Evolutionary conservation across 2,113 vertebrate genomes (phyloP).

Genomic region (Gymnogyps californianus): DNA sequence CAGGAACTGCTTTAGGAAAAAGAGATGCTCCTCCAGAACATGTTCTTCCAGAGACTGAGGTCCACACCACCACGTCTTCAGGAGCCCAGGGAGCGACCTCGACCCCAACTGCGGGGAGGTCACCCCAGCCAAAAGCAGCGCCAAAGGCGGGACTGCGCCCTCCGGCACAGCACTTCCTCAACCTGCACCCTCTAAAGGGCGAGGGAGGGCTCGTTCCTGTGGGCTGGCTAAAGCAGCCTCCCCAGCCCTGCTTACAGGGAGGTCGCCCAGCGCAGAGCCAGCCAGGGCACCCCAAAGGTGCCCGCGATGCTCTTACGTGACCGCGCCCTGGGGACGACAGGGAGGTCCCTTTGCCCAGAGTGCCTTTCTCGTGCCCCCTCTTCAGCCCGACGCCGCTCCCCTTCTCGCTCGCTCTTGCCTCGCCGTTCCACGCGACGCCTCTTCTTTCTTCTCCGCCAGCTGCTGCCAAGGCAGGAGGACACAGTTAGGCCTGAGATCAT

Average conservation of each 20-base stretch:
- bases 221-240: no score
- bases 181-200: no score
- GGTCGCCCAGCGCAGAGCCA: fast-evolving
- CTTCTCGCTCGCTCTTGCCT: not conserved
- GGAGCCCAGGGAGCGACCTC: not conserved
- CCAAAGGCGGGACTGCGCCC: no score
- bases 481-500: no score
- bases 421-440: fast-evolving
- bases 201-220: no score
- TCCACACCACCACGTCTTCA: not conserved
- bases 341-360: not conserved
- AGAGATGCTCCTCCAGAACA: not conserved
- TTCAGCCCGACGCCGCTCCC: not conserved
- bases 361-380: fast-evolving
- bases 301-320: no score
- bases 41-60: no score
- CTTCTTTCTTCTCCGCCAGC: no score
- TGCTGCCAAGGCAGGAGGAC: not conserved
- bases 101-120: not conserved
- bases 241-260: not conserved
- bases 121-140: no score
- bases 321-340: not conserved
- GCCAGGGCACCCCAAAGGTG: fast-evolving
- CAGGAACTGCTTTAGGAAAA: not conserved
- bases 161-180: no score